Conservation (phyloP, 30 jellyfish, hydroid and myxozoan species). For the Cassiopea xamachana region DNA sequence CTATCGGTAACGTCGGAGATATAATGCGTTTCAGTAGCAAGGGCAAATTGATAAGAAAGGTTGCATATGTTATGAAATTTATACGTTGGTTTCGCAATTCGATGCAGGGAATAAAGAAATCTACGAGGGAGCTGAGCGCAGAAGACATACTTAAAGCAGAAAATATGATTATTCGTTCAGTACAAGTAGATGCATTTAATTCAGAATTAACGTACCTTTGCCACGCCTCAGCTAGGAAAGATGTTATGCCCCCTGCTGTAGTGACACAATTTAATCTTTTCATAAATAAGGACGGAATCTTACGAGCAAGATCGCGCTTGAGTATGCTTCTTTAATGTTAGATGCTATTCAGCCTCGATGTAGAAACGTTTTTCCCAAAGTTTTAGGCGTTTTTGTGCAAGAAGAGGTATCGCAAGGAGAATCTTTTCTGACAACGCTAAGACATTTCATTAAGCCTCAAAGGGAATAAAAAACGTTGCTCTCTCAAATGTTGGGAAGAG, state of each 20-base stretch:
- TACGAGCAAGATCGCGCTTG: slow-evolving; percentile 11
- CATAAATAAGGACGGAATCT: slow-evolving; percentile 3
- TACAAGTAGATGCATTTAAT: neutral
- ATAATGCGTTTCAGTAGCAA: slow-evolving; percentile 1
- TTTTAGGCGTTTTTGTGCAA: slow-evolving; percentile 44
- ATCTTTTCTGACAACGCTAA: slow-evolving; percentile 53
- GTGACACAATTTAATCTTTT: slow-evolving; percentile 17
- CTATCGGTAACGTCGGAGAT: slow-evolving; percentile 8
- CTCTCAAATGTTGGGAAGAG: neutral
- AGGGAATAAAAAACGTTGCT: slow-evolving; percentile 19
- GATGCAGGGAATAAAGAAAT: neutral
- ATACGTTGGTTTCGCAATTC: neutral
- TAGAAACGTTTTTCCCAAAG: slow-evolving; percentile 21
- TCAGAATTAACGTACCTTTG: neutral
- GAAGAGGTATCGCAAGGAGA: slow-evolving; percentile 58
- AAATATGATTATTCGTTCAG: slow-evolving; percentile 2
- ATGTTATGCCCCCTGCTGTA: slow-evolving; percentile 6
- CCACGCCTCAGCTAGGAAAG: neutral
- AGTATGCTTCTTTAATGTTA: neutral
- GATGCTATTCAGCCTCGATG: slow-evolving; percentile 9
- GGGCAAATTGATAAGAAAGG: neutral
- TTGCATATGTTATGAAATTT: slow-evolving; percentile 3
- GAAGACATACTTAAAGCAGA: neutral
- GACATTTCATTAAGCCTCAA: slow-evolving; percentile 52
- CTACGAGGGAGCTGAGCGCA: neutral